Evolutionary conservation across 2,113 vertebrate species (phyloP).

Genomic region (Hemichromis elongatus): DNA sequence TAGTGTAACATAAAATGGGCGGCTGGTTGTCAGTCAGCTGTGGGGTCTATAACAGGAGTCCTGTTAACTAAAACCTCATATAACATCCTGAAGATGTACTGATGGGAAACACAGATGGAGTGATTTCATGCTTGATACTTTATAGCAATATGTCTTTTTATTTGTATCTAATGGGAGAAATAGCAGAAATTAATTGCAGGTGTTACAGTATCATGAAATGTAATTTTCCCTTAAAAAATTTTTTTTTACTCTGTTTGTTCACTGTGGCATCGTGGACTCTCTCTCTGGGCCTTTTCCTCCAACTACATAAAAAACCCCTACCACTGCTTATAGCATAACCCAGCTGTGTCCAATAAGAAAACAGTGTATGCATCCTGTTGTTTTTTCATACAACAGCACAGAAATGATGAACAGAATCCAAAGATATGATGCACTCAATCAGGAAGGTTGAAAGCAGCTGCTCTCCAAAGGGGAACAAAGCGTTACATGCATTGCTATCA

Average conservation of each 20-base stretch:
- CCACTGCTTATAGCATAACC: background rate
- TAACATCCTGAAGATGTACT: background rate
- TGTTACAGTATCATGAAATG: background rate
- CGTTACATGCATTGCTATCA: conserved; percentile 12
- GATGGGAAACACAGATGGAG: conserved; percentile 11
- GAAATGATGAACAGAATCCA: conserved; percentile 1
- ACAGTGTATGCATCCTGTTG: background rate
- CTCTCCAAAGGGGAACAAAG: conserved; percentile 8
- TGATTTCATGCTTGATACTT: conserved; percentile 2
- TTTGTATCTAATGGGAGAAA: background rate
- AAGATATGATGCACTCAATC: background rate
- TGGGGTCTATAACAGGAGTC: background rate
- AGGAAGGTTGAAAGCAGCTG: conserved; percentile 1
- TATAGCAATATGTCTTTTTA: background rate
- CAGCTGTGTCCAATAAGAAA: background rate
- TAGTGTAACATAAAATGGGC: background rate
- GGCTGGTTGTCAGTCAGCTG: background rate
- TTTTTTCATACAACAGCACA: background rate
- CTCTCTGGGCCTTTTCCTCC: background rate
- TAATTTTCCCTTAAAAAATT: background rate
- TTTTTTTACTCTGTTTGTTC: background rate
- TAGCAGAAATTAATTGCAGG: background rate
- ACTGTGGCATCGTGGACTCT: background rate
- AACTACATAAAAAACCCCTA: background rate
- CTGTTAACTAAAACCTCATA: background rate